Evolutionary conservation across 2,888 invertebrate genomes (phyloP).

Genomic region (Venusia cambrica): DNA sequence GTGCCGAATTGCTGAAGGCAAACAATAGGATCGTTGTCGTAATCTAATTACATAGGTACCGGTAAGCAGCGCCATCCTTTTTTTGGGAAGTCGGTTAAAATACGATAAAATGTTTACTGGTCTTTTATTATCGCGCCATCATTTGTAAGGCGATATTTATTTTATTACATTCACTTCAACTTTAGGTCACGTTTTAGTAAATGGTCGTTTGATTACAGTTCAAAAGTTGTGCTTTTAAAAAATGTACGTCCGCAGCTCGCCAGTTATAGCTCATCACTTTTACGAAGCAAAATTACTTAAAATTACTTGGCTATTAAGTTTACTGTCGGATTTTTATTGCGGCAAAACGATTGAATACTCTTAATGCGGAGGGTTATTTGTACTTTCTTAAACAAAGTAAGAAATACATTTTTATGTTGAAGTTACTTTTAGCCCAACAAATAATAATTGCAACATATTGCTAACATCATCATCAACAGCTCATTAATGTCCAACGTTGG

Average conservation of each 20-base stretch:
- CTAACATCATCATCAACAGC: too few relatives aligned
- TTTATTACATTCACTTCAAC: constrained; percentile 20
- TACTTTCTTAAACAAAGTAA: too few relatives aligned
- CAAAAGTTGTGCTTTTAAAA: constrained; percentile 55
- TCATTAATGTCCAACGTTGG: too few relatives aligned
- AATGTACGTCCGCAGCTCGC: constrained; percentile 42
- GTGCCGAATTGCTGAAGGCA: too few relatives aligned
- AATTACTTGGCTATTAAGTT: constrained; percentile 14
- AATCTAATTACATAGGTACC: too few relatives aligned
- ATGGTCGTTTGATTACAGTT: constrained; percentile 15
- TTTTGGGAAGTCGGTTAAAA: constrained; percentile 12
- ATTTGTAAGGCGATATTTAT: constrained; percentile 22
- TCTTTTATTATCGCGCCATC: constrained; percentile 17
- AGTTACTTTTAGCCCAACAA: too few relatives aligned
- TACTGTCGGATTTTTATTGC: constrained; percentile 10
- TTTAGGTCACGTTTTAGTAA: constrained; percentile 16
- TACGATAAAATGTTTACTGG: constrained; percentile 17
- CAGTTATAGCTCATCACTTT: constrained; percentile 42
- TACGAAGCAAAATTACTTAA: constrained; percentile 21
- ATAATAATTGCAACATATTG: too few relatives aligned
- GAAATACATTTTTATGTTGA: too few relatives aligned
- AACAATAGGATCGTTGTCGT: too few relatives aligned
- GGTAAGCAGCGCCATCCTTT: too few relatives aligned
- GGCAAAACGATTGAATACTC: constrained; percentile 6
- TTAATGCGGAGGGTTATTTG: too few relatives aligned